Evolutionary conservation across 2,888 invertebrate species (phyloP).

Genomic region (Macrosiphum euphorbiae): DNA sequence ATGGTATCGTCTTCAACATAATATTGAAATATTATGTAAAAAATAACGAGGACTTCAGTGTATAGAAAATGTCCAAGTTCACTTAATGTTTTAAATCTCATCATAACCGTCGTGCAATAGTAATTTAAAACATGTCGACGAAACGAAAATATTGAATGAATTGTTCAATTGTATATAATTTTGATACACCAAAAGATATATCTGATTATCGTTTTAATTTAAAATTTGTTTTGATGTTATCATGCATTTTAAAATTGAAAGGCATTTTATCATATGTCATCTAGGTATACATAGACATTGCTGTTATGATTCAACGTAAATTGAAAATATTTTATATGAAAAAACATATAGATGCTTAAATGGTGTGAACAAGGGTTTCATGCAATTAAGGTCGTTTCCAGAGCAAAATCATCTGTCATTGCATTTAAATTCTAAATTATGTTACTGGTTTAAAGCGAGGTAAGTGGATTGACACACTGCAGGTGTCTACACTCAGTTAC

Average conservation of each 20-base stretch:
- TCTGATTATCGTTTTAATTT: not conserved
- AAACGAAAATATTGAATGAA: not conserved
- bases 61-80: not conserved
- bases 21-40: not conserved
- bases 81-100: not conserved
- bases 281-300: not conserved
- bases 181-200: not conserved
- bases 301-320: not conserved
- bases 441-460: too few species aligned
- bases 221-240: not conserved
- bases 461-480: too few species aligned
- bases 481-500: not conserved
- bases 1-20: not conserved
- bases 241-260: not conserved
- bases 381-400: not conserved
- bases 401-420: not conserved
- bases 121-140: not conserved
- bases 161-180: not conserved
- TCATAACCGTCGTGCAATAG: not conserved
- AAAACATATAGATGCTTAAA: not conserved
- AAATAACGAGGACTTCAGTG: not conserved
- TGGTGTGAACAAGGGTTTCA: not conserved
- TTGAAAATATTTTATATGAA: not conserved
- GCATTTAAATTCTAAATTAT: too few species aligned
- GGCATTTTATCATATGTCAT: not conserved